Evolutionary conservation across 64 coral and sea anemone genomes (phyloP).

Genomic region (Astreopora myriophthalma): DNA sequence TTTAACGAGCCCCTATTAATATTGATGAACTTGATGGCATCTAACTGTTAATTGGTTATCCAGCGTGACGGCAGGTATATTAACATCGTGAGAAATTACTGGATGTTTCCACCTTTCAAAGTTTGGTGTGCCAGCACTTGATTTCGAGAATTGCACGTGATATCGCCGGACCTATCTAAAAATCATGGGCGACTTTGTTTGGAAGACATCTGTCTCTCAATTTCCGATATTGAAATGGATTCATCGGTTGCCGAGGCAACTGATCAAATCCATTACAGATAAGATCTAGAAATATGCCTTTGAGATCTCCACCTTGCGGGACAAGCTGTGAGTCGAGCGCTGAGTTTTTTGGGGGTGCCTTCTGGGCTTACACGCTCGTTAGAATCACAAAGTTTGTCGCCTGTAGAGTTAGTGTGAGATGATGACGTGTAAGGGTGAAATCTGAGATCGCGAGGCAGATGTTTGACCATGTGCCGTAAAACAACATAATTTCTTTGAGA

Average conservation of each 20-base stretch:
- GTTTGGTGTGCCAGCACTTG: neutral
- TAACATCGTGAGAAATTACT: neutral
- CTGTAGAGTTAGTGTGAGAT: neutral
- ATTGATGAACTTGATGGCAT: conserved; percentile 20
- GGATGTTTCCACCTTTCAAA: conserved; percentile 9
- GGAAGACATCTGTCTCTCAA: conserved; percentile 20
- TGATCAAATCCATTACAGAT: conserved; percentile 4
- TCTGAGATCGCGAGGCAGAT: conserved; percentile 1
- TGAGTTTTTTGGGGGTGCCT: neutral
- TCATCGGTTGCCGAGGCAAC: conserved; percentile 27
- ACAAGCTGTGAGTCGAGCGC: neutral
- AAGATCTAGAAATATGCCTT: conserved; percentile 15
- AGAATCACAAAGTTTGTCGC: neutral
- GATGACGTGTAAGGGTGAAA: neutral
- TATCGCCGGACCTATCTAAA: neutral
- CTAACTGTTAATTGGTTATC: neutral
- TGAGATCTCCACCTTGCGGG: neutral
- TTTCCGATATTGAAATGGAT: conserved; percentile 29
- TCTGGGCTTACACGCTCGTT: neutral
- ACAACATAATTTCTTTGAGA: conserved; percentile 18
- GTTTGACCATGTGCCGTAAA: conserved; percentile 12
- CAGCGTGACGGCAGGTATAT: neutral
- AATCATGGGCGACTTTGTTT: neutral
- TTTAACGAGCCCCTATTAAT: neutral
- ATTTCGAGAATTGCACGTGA: neutral